Evolutionary conservation across 1,140 invertebrate genomes (phyloP).

Genomic region (Psilanteris sp.): DNA sequence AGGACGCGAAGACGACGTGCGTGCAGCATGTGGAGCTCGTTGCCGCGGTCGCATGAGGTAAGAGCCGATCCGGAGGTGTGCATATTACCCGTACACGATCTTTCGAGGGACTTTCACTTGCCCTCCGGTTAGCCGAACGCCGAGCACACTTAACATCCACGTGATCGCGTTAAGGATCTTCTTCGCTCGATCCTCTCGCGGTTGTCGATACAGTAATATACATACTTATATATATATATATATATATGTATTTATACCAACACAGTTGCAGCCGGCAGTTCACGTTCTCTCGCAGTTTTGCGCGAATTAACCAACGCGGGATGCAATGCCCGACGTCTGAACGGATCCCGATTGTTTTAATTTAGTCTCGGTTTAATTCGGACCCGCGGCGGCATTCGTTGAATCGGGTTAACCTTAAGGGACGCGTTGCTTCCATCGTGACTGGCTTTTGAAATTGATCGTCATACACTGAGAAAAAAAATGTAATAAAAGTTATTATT

Average conservation of each 20-base stretch:
- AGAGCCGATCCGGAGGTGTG: slow-evolving; percentile 47
- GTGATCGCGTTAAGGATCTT: slow-evolving; percentile 67
- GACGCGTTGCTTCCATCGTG: too few species aligned
- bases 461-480: too few species aligned
- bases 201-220: slow-evolving; percentile 62
- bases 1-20: slow-evolving; percentile 37
- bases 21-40: slow-evolving; percentile 35
- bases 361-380: too few species aligned
- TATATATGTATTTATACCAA: too few species aligned
- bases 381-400: too few species aligned
- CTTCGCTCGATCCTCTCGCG: slow-evolving; percentile 55
- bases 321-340: background rate
- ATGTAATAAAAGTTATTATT: too few species aligned
- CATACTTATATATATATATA: slow-evolving; percentile 56
- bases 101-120: slow-evolving; percentile 66
- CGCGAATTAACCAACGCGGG: background rate
- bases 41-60: slow-evolving; percentile 51
- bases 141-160: slow-evolving; percentile 57
- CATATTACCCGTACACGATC: slow-evolving; percentile 62
- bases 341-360: slow-evolving; percentile 7
- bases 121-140: slow-evolving; percentile 62
- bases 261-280: slow-evolving; percentile 2
- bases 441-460: too few species aligned
- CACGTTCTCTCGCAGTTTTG: slow-evolving; percentile 7
- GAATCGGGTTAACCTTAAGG: too few species aligned